Conservation (phyloP, 2,113 vertebrate genomes). For the Asarcornis scutulata region DNA sequence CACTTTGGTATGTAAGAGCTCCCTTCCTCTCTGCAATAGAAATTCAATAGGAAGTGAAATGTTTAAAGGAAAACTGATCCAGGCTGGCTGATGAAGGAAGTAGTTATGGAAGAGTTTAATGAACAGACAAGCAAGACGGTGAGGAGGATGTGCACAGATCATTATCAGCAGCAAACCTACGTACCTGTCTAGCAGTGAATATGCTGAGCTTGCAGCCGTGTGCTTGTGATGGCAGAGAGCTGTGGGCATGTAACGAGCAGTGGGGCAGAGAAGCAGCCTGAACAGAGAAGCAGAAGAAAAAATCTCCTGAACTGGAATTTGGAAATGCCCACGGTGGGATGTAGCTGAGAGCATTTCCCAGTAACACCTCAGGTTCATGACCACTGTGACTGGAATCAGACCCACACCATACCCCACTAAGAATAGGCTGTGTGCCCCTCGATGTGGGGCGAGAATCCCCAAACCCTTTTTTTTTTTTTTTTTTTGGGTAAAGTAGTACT, state of each 20-base stretch:
- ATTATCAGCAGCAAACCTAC: neutral
- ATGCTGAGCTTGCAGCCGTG: neutral
- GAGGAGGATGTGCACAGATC: neutral
- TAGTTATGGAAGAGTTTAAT: neutral
- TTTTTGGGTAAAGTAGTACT: neutral
- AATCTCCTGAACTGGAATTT: neutral
- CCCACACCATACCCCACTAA: neutral
- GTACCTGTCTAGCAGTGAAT: neutral
- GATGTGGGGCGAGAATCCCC: neutral
- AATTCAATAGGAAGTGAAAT: slow-evolving; percentile 29
- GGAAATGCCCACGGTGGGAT: neutral
- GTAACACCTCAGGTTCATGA: rapidly evolving
- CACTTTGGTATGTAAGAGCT: neutral
- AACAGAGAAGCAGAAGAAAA: neutral
- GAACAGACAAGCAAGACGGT: neutral
- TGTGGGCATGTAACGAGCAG: neutral
- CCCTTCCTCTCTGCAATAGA: neutral
- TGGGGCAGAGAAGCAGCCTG: neutral
- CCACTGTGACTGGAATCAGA: neutral
- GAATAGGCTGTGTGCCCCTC: neutral
- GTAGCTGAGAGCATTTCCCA: neutral
- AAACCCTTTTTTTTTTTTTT: no score
- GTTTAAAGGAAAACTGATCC: slow-evolving; percentile 42
- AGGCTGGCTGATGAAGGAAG: neutral
- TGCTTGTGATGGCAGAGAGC: neutral